These are phyloP conservation scores for Echinometra lucunter DNA, from an alignment of 53 echinoderm and acorn worm species.

Conservation along the genomic window DNA sequence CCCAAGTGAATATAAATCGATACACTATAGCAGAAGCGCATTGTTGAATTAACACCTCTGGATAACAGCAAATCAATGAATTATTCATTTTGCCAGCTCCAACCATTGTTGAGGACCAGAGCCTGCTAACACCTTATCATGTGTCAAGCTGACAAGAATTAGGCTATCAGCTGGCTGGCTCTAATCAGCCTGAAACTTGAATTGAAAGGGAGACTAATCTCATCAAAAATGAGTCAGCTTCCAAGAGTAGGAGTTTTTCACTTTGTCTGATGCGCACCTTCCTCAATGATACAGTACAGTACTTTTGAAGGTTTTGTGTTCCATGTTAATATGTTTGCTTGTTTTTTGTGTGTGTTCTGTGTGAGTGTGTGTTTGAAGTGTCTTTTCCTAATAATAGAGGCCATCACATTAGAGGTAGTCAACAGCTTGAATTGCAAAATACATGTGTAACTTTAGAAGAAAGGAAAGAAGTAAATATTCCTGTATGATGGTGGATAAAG, in stretches of 20 bases:
- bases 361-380: no score
- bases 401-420: neutral
- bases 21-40: neutral
- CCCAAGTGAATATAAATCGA: neutral
- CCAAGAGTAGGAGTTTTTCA: neutral
- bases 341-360: neutral
- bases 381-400: neutral
- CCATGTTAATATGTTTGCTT: neutral
- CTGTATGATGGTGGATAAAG: no score
- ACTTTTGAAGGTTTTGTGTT: neutral
- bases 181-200: neutral
- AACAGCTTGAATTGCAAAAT: neutral
- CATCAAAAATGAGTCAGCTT: slow-evolving; percentile 7
- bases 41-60: neutral
- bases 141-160: neutral
- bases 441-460: no score
- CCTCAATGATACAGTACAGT: no score
- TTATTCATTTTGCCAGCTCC: slow-evolving; percentile 19
- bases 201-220: slow-evolving; percentile 27
- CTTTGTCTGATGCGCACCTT: neutral
- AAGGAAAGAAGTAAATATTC: no score
- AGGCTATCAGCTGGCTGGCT: neutral
- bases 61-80: slow-evolving; percentile 10
- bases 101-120: neutral
- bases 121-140: neutral